Base-by-base conservation (phyloP, 2,888 invertebrate species). In the Mythimna ferrago region DNA sequence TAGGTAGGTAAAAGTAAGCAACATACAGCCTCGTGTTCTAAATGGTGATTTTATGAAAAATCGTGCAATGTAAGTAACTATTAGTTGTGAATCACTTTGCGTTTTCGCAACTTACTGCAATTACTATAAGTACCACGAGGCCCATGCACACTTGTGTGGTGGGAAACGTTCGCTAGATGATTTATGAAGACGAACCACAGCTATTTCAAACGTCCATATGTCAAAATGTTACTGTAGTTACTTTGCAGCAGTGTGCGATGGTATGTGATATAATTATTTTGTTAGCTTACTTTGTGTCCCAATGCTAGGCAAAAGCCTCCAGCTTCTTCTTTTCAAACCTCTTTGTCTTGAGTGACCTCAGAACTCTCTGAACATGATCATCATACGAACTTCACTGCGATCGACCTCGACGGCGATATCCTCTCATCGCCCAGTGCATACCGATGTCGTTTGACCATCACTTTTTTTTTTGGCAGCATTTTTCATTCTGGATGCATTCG, bases 31-130 rank as follows among this genome's bases (percentile, higher is more conserved):
- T 63, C 56, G 38, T 21, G 32, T 16, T 14, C 6, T 70, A 48
- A 79, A 81, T 65, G 76, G n/a, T 16, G 26, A 67, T 57, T 58
- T 68, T 67, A 65, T 81, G 67, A 62, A 66, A 71, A 71, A 72
- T 16, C 67, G 35, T 62, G 53, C 64, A n/a, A 57, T 54, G 48
- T 54, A 26, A 21, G 48, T 53, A 21, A 41, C 26, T 32, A 35
- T 76, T 53, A 63, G 56, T 10, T 57, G 16, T 64, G n/a, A 60
- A 63, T 68, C 51, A 66, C 58, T 66, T 58, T 53, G 51, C 5
- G 19, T 72, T 78, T 66, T 9, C 62, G 72, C 65, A 81, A 66
- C 51, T 44, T 0, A 48, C 41, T 54, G 26, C 3, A 61, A 32
- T 64, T 60, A 0, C 7, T 76, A 64, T 75, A 58, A 60, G 66